phyloP scores from a whole-genome alignment of 2,888 invertebrate species.

The Chrysina gloriosa region DNA sequence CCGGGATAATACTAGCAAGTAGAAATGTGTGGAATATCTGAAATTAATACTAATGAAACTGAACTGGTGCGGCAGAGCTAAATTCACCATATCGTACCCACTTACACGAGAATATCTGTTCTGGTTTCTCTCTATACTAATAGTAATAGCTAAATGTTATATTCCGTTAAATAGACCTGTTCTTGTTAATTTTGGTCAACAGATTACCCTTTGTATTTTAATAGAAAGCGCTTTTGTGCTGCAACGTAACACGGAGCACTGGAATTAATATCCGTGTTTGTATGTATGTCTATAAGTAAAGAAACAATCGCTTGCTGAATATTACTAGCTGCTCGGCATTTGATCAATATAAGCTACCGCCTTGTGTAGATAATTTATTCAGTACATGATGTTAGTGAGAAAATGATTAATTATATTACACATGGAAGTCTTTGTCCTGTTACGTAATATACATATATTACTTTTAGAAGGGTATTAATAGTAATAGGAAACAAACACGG shows the following conservation, averaged over 20 bases:
- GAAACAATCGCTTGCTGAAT: not conserved
- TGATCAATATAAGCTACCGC: constrained; percentile 16
- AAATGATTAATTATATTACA: no score
- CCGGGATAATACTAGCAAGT: constrained; percentile 10
- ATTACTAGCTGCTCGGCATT: constrained; percentile 10
- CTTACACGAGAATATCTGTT: not conserved
- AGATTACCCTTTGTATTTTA: constrained; percentile 36
- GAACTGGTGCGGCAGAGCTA: constrained; percentile 9
- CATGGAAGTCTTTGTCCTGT: no score
- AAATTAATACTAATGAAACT: constrained; percentile 18
- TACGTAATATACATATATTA: no score
- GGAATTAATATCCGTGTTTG: constrained; percentile 37
- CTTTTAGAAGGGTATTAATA: no score
- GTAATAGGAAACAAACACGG: no score
- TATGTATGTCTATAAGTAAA: constrained; percentile 9
- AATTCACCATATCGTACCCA: not conserved
- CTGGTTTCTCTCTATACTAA: not conserved
- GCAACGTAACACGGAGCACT: not conserved
- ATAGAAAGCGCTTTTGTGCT: constrained; percentile 32
- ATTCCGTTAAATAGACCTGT: constrained; percentile 17
- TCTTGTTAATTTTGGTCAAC: constrained; percentile 39
- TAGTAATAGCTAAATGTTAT: constrained; percentile 3
- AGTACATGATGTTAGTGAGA: constrained; percentile 7
- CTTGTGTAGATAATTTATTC: not conserved
- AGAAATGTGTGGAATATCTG: constrained; percentile 8